These are phyloP conservation scores for Hemicordylus capensis DNA, from an alignment of 2,113 vertebrate genomes.

Conservation along the genomic window DNA sequence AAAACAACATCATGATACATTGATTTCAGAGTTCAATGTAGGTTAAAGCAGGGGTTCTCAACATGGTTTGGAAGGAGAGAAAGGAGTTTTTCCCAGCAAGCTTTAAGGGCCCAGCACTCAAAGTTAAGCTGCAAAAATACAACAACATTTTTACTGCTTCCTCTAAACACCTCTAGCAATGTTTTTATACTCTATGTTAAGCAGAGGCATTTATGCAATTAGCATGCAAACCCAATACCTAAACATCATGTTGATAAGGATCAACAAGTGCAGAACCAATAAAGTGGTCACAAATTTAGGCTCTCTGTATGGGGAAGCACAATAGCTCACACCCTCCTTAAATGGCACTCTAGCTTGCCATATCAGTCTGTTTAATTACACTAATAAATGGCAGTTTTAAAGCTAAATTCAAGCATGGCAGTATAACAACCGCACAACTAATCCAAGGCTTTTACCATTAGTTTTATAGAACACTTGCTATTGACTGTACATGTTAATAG, in stretches of 20 bases:
- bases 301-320: too few species aligned
- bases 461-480: neutral
- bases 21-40: neutral
- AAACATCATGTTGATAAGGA: too few species aligned
- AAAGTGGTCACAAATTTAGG: too few species aligned
- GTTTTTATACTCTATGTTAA: too few species aligned
- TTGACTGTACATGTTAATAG: conserved; percentile 7
- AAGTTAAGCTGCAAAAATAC: neutral
- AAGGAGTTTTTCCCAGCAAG: too few species aligned
- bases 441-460: neutral
- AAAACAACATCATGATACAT: neutral
- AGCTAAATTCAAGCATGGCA: neutral
- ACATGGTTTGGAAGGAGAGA: neutral
- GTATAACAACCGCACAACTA: too few species aligned
- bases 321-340: neutral
- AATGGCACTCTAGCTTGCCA: too few species aligned
- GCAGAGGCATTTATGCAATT: too few species aligned
- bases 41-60: too few species aligned
- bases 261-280: neutral
- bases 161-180: neutral
- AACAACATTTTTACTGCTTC: too few species aligned
- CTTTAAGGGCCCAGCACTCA: neutral
- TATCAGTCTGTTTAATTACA: neutral
- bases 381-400: neutral
- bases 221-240: too few species aligned